Conservation (phyloP, 2,888 invertebrate genomes). For the Mythimna impura region DNA sequence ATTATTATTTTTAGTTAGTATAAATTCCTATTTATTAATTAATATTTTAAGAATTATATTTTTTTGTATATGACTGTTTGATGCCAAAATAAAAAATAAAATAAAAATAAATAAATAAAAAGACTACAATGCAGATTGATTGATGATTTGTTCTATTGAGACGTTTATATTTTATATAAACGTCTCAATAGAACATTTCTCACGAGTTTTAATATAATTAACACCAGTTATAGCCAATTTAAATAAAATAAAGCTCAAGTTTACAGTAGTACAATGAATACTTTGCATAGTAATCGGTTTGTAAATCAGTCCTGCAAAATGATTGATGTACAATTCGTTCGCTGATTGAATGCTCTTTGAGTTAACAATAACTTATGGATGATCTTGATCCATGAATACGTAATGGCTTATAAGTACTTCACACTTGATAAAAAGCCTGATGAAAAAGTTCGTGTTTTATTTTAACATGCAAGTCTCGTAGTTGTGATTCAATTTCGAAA, state of each 20-base stretch:
- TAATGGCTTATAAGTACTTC: slow-evolving; percentile 11
- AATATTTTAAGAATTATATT: too few relatives aligned
- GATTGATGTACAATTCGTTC: slow-evolving; percentile 35
- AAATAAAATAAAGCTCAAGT: not conserved
- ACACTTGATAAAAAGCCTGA: not conserved
- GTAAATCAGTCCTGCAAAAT: slow-evolving; percentile 5
- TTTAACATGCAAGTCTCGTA: slow-evolving; percentile 9
- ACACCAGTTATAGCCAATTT: not conserved
- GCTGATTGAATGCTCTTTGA: slow-evolving; percentile 24
- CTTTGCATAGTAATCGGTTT: slow-evolving; percentile 21
- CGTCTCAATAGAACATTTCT: not conserved
- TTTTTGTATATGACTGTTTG: too few relatives aligned
- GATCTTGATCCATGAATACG: not conserved
- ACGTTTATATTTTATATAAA: not conserved
- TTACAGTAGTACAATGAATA: slow-evolving; percentile 18
- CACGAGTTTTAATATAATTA: not conserved
- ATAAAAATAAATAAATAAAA: too few relatives aligned
- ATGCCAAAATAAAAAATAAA: too few relatives aligned
- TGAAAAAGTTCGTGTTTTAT: not conserved
- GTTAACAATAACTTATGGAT: slow-evolving; percentile 8
- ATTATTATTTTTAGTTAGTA: too few relatives aligned
- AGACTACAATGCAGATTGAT: too few relatives aligned
- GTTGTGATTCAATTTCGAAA: not conserved
- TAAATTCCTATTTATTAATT: too few relatives aligned
- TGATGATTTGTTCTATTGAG: too few relatives aligned